Evolutionary conservation across 2,113 vertebrate genomes (phyloP).

Genomic region (Benitochromis conjunctus): DNA sequence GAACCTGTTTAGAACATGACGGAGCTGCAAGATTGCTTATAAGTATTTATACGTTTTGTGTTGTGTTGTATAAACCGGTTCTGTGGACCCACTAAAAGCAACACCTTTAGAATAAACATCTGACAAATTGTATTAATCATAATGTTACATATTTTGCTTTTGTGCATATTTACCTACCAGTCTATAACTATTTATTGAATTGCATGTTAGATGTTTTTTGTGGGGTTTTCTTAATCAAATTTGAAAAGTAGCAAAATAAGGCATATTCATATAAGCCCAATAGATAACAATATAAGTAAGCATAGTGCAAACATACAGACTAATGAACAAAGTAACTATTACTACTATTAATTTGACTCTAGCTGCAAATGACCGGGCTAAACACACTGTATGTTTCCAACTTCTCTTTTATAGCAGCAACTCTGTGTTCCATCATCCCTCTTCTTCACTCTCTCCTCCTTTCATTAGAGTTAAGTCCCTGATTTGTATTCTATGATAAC

Average conservation of each 20-base stretch:
- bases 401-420: not conserved
- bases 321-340: not conserved
- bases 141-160: not conserved
- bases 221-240: not conserved
- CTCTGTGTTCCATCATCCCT: not conserved
- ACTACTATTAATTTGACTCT: not conserved
- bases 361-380: not conserved
- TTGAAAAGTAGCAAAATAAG: not conserved
- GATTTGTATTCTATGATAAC: slow-evolving; percentile 68
- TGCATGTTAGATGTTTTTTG: not conserved
- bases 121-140: not conserved
- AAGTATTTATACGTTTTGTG: not conserved
- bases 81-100: not conserved
- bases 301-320: not conserved
- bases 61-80: not conserved
- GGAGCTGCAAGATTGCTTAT: not conserved
- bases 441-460: slow-evolving; percentile 17
- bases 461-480: slow-evolving; percentile 63
- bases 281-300: not conserved
- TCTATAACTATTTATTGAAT: not conserved
- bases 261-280: not conserved
- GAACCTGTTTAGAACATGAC: not conserved
- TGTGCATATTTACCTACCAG: not conserved
- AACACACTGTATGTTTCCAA: not conserved
- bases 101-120: not conserved